phyloP scores from a whole-genome alignment of 2,797 vertebrate genomes.

The Tragopan temminckii region DNA sequence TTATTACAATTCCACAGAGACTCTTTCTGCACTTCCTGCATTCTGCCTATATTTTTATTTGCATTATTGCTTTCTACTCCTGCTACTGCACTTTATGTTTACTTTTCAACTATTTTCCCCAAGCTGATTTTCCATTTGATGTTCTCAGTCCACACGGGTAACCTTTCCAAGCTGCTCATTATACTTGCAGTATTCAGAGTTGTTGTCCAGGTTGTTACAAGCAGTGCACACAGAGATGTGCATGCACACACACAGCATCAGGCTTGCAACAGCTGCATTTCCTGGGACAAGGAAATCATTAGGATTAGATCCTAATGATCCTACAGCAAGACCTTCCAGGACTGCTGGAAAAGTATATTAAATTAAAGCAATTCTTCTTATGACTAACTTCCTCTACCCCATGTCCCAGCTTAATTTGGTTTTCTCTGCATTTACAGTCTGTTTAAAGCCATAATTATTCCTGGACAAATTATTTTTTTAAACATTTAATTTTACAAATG shows the following conservation, averaged over 20 bases:
- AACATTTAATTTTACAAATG: conserved; percentile 41
- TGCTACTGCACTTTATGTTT: background rate
- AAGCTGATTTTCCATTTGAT: background rate
- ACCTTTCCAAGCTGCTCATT: background rate
- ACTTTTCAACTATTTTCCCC: background rate
- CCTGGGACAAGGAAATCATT: conserved; percentile 2
- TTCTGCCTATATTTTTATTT: background rate
- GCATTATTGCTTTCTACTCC: background rate
- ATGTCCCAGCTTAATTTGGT: background rate
- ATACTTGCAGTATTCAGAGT: background rate
- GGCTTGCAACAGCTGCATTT: background rate
- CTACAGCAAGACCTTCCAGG: background rate
- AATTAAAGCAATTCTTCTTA: conserved; percentile 11
- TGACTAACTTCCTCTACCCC: conserved; percentile 9
- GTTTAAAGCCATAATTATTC: conserved; percentile 20
- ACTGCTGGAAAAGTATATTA: background rate
- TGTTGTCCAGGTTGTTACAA: background rate
- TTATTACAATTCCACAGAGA: background rate
- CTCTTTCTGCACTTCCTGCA: background rate
- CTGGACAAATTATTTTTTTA: conserved; percentile 15
- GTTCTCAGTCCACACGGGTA: background rate
- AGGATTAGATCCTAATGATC: conserved; percentile 18
- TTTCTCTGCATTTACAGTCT: conserved; percentile 14
- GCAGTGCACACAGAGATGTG: background rate
- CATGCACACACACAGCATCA: background rate